phyloP scores from a whole-genome alignment of 2,888 invertebrate genomes.

The Epinotia bilunana region DNA sequence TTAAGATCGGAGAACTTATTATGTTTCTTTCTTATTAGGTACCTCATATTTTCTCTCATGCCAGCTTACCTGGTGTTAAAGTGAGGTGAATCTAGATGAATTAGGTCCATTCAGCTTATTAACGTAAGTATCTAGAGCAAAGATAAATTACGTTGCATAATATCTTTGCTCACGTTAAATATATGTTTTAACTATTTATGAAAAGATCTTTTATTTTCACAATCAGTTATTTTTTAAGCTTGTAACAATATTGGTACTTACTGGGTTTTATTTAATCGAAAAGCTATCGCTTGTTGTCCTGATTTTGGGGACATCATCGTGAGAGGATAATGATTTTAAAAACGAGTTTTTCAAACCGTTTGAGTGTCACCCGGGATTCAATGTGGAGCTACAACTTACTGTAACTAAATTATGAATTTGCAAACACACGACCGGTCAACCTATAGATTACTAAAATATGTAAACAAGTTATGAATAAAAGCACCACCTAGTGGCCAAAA shows the following conservation, averaged over 20 bases:
- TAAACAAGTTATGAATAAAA: constrained; percentile 16
- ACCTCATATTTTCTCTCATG: constrained; percentile 16
- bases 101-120: background rate
- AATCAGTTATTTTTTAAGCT: no score
- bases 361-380: no score
- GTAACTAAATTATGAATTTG: background rate
- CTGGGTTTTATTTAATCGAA: no score
- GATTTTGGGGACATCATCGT: no score
- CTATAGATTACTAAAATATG: background rate
- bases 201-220: no score
- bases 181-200: background rate
- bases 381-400: no score
- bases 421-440: background rate
- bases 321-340: no score
- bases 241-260: no score
- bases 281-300: no score
- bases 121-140: background rate
- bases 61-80: constrained; percentile 5
- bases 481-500: constrained; percentile 77
- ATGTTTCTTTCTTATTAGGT: constrained; percentile 30
- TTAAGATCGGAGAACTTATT: constrained; percentile 24
- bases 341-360: no score
- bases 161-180: background rate
- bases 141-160: background rate
- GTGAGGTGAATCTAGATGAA: background rate